Conservation (phyloP, 2,797 vertebrate genomes). For the Crocodylus rhombifer region DNA sequence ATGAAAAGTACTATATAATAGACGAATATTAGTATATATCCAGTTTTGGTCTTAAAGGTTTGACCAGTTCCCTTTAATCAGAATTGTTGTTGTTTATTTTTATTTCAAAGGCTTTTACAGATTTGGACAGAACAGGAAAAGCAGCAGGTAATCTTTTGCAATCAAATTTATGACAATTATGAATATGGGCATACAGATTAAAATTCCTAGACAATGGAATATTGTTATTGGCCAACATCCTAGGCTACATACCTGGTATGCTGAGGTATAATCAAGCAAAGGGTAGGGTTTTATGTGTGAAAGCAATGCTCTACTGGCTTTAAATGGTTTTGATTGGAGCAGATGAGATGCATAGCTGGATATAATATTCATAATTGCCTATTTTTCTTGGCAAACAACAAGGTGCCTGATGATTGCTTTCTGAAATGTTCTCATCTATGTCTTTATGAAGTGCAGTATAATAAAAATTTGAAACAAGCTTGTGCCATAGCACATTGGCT, state of each 20-base stretch:
- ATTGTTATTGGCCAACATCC: constrained; percentile 76
- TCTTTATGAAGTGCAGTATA: constrained; percentile 68
- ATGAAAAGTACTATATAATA: constrained; percentile 51
- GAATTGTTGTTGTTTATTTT: constrained; percentile 67
- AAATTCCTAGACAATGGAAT: constrained; percentile 75
- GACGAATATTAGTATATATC: constrained; percentile 31
- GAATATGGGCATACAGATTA: constrained; percentile 69
- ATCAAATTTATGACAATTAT: constrained; percentile 75
- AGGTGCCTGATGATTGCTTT: constrained; percentile 68
- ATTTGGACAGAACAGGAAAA: constrained; percentile 63
- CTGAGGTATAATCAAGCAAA: constrained; percentile 73
- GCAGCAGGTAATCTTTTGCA: constrained; percentile 66
- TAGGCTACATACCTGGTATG: constrained; percentile 67
- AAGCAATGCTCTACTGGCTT: constrained; percentile 75
- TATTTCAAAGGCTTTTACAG: constrained; percentile 61
- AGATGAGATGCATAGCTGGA: constrained; percentile 77
- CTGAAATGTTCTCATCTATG: constrained; percentile 67
- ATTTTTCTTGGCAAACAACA: constrained; percentile 79
- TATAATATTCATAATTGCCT: constrained; percentile 78
- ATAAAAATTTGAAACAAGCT: constrained; percentile 54
- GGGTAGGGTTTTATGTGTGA: constrained; percentile 70
- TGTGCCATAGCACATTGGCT: constrained; percentile 40
- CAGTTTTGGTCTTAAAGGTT: constrained; percentile 29
- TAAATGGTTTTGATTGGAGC: constrained; percentile 79
- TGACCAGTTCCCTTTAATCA: constrained; percentile 42